Evolutionary conservation across 1,140 invertebrate genomes (phyloP).

Genomic region (Cydia strobilella): DNA sequence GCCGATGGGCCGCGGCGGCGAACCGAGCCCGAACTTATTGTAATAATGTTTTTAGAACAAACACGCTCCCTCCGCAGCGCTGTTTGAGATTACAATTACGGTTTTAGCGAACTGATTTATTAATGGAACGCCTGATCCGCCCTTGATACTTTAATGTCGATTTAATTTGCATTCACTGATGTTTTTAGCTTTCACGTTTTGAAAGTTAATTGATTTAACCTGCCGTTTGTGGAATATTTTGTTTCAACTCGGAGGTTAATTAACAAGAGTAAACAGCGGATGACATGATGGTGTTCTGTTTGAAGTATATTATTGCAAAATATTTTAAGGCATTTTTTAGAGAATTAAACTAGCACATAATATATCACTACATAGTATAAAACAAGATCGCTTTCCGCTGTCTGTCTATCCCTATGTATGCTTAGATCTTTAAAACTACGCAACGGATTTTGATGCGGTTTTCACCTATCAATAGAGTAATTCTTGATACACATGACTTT

Average conservation of each 20-base stretch:
- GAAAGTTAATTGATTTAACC: constrained; percentile 31
- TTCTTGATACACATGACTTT: too few relatives aligned
- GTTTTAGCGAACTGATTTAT: constrained; percentile 80
- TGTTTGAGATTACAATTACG: constrained; percentile 80
- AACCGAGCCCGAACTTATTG: constrained; percentile 74
- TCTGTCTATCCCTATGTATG: too few relatives aligned
- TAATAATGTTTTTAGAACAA: constrained; percentile 79
- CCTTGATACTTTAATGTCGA: constrained; percentile 77
- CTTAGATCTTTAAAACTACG: too few relatives aligned
- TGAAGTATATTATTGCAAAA: background rate
- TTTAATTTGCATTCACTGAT: constrained; percentile 68
- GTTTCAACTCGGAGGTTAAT: constrained; percentile 32
- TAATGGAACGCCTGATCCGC: constrained; percentile 78
- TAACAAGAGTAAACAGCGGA: constrained; percentile 16
- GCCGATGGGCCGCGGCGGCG: constrained; percentile 48
- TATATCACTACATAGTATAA: too few relatives aligned
- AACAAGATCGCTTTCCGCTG: too few relatives aligned
- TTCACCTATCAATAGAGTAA: too few relatives aligned
- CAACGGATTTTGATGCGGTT: too few relatives aligned
- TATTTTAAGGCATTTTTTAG: too few relatives aligned
- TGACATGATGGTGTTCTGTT: background rate
- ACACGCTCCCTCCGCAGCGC: constrained; percentile 69
- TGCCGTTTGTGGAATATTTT: constrained; percentile 14
- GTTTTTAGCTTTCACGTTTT: constrained; percentile 30
- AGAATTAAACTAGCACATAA: too few relatives aligned